Evolutionary conservation across 1,140 invertebrate genomes (phyloP).

Genomic region (Scaptomyza pallida): DNA sequence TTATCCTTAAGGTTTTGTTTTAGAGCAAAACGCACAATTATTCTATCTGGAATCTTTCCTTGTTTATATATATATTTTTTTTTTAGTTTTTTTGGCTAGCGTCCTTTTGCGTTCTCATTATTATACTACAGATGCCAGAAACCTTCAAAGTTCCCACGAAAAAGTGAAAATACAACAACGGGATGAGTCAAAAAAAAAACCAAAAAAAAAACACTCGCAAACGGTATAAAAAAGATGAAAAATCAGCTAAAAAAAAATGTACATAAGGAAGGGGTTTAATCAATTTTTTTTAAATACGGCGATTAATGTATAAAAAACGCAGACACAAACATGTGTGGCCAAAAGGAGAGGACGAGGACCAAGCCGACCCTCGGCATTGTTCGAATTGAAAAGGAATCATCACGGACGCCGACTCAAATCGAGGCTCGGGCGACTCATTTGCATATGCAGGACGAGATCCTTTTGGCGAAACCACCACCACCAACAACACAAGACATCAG

Average conservation of each 20-base stretch:
- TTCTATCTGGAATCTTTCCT: too few relatives aligned
- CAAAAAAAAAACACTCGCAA: slow-evolving; percentile 53
- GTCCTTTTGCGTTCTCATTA: slow-evolving; percentile 1
- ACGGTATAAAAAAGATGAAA: slow-evolving; percentile 71
- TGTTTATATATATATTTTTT: neutral
- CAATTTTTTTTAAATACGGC: slow-evolving; percentile 76
- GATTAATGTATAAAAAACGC: slow-evolving; percentile 75
- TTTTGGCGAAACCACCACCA: slow-evolving; percentile 62
- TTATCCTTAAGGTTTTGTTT: too few relatives aligned
- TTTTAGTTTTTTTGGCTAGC: neutral
- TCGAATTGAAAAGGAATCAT: slow-evolving; percentile 76
- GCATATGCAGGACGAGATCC: slow-evolving; percentile 69
- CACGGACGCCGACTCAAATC: slow-evolving; percentile 28
- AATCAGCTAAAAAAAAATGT: slow-evolving; percentile 68
- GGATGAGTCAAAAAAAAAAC: slow-evolving; percentile 58
- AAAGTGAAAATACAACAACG: slow-evolving; percentile 78
- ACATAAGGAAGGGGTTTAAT: slow-evolving; percentile 73
- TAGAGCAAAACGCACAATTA: too few relatives aligned
- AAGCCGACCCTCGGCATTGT: slow-evolving; percentile 73
- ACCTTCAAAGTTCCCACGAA: slow-evolving; percentile 69
- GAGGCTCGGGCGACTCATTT: slow-evolving; percentile 64
- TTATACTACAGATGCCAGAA: neutral
- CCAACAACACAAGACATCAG: slow-evolving; percentile 41
- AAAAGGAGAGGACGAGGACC: slow-evolving; percentile 56
- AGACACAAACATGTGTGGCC: slow-evolving; percentile 72